phyloP scores from a whole-genome alignment of 2,113 vertebrate species.

The Otolemur garnettii region DNA sequence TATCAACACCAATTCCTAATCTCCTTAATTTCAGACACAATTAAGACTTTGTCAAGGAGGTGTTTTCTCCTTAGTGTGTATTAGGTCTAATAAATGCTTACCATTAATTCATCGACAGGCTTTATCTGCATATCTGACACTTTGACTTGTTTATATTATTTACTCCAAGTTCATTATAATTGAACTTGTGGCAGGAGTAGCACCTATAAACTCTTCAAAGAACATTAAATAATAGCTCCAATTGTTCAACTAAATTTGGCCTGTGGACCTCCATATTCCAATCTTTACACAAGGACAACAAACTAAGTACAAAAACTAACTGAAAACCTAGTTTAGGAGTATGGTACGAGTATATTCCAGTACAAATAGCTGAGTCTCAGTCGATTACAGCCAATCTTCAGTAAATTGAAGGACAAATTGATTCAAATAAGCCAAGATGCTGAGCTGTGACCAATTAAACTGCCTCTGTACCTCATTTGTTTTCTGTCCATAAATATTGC shows the following conservation, averaged over 20 bases:
- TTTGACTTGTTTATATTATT: not conserved
- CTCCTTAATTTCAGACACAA: not conserved
- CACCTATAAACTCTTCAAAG: not conserved
- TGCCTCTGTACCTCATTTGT: not conserved
- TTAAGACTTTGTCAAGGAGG: not conserved
- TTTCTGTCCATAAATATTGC: not conserved
- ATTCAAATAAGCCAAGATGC: not conserved
- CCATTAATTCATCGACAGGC: not conserved
- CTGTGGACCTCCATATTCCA: not conserved
- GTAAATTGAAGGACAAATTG: not conserved
- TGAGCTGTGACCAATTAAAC: not conserved
- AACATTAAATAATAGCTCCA: not conserved
- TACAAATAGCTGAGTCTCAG: not conserved
- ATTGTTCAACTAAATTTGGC: not conserved
- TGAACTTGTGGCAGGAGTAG: not conserved
- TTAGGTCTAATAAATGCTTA: not conserved
- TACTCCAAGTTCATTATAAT: not conserved
- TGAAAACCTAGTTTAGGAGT: not conserved
- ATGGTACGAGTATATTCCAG: not conserved
- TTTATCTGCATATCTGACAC: not conserved
- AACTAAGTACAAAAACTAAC: not conserved
- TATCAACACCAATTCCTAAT: not conserved
- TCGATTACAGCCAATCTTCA: not conserved
- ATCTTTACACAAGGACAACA: not conserved
- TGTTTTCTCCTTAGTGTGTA: not conserved